phyloP scores from a whole-genome alignment of 2,113 vertebrate species.

The Micronycteris hirsuta region DNA sequence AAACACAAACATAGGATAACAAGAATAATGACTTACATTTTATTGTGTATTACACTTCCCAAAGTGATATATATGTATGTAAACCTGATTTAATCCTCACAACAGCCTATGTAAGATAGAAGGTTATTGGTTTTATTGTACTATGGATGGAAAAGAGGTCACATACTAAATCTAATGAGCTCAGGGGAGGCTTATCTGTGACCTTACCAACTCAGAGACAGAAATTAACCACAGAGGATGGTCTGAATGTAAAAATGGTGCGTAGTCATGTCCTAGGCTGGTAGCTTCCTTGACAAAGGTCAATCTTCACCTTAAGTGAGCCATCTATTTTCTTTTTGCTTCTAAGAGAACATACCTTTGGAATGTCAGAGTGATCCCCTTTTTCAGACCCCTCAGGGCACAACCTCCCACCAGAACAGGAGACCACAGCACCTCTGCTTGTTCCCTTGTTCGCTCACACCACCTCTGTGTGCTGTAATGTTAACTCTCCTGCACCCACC shows the following conservation, averaged over 20 bases:
- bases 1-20: not conserved
- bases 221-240: not conserved
- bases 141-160: not conserved
- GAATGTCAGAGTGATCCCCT: not conserved
- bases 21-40: not conserved
- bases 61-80: not conserved
- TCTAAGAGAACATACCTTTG: not conserved
- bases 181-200: not conserved
- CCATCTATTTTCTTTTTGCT: not conserved
- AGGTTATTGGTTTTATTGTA: not conserved
- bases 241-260: not conserved
- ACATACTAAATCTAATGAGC: not conserved
- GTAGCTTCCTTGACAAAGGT: not conserved
- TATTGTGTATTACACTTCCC: not conserved
- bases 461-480: not conserved
- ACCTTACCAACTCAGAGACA: not conserved
- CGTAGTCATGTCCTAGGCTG: not conserved
- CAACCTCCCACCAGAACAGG: not conserved
- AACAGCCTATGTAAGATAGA: not conserved
- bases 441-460: not conserved
- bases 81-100: not conserved
- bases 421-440: not conserved
- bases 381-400: not conserved
- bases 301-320: not conserved
- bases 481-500: not conserved